A percentile compares a stretch with the other conserved stretches of the same genome.
Evolutionary conservation across 2,797 vertebrate genomes (phyloP).

Genomic region (Morelia viridis): DNA sequence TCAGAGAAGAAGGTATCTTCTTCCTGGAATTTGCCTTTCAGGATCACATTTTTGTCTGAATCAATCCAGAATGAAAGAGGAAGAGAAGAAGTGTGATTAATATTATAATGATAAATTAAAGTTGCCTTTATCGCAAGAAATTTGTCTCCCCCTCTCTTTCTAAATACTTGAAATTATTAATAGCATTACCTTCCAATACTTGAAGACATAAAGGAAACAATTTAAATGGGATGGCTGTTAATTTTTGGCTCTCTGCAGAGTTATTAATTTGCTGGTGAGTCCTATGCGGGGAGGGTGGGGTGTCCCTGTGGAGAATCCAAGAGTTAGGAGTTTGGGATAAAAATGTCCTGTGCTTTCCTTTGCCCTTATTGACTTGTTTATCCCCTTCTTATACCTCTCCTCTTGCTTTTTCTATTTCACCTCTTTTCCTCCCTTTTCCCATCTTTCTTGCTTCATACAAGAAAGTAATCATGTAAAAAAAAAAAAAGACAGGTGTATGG

Average conservation of each 20-base stretch:
- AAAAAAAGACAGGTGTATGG: background rate
- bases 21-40: background rate
- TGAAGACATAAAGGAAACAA: background rate
- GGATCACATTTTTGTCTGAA: background rate
- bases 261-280: background rate
- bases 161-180: background rate
- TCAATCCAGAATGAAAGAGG: background rate
- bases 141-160: background rate
- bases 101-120: background rate
- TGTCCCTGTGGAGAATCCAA: background rate
- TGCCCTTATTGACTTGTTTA: too few species aligned
- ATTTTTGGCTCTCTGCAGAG: background rate
- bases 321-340: background rate
- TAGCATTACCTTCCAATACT: background rate
- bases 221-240: background rate
- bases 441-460: background rate
- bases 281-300: fast-evolving
- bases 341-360: background rate
- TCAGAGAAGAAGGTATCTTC: conserved; percentile 20
- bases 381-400: background rate
- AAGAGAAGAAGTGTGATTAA: background rate
- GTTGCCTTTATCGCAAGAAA: background rate
- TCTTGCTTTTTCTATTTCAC: background rate
- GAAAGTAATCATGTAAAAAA: too few species aligned
- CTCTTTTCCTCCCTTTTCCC: too few species aligned